Evolutionary conservation across 2,888 invertebrate genomes (phyloP).

Genomic region (Erebia aethiops): DNA sequence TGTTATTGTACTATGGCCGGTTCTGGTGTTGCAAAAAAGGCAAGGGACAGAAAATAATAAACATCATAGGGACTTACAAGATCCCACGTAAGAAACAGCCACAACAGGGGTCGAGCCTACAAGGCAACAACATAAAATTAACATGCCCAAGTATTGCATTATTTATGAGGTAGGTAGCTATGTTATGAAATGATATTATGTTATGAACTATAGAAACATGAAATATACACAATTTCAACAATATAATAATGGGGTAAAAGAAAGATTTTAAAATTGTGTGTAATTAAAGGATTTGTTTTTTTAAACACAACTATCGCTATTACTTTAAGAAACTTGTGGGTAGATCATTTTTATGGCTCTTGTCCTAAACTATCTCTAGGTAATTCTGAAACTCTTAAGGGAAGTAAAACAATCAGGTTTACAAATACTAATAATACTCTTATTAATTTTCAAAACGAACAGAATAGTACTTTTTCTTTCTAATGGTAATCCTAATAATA

Average conservation of each 20-base stretch:
- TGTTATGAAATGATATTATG: slow-evolving; percentile 2
- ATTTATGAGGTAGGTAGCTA: background rate
- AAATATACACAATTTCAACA: background rate
- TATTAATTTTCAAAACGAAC: background rate
- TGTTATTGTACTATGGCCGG: slow-evolving; percentile 24
- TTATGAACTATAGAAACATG: background rate
- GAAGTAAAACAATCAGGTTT: background rate
- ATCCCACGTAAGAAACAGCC: slow-evolving; percentile 82
- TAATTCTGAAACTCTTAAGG: no score
- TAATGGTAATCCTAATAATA: no score
- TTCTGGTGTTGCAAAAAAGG: slow-evolving; percentile 31
- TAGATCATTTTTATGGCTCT: no score
- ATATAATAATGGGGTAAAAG: background rate
- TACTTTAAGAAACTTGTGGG: no score
- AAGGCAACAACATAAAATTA: slow-evolving; percentile 72
- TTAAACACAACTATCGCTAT: no score
- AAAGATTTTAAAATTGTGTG: background rate
- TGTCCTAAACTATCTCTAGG: no score
- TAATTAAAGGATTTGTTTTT: background rate
- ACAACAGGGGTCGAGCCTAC: slow-evolving; percentile 79
- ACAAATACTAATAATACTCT: background rate
- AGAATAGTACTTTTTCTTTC: background rate
- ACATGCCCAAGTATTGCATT: slow-evolving; percentile 53
- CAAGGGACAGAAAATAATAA: slow-evolving; percentile 43
- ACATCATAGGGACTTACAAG: slow-evolving; percentile 73